Evolutionary conservation across 1,140 invertebrate genomes (phyloP), one percentile per base, ranked within the genome.

Genomic region (Caenorhabditis brenneri): DNA sequence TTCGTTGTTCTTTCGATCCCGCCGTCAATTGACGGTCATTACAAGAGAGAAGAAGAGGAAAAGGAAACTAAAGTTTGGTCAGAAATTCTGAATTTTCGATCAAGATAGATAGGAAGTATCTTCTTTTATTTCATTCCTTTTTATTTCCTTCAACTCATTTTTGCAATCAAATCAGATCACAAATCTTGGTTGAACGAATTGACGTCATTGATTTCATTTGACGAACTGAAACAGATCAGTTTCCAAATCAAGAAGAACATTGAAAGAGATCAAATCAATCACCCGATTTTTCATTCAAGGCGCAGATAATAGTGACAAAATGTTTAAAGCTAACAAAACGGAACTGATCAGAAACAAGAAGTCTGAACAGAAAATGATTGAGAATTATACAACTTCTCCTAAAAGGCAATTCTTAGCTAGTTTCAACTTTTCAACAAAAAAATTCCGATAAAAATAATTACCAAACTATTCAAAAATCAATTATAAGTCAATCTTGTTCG

Each of bases 231-330:
- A 12, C 65, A 74, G 65, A 74, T 74, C 65, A 74, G 10, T 24
- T 42, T 31, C 1, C 65, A 22, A 33, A 42, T 74, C 27, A 31
- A 74, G 22, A 74, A 24, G 65, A 74, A 42, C 33, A n/a, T 2
- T 16, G 19, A n/a, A 36, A 65, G 10, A 33, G 58, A 65, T 36
- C 29, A 65, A 65, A 65, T 24, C 5, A 74, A 74, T 46, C 65
- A 74, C 65, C 33, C 65, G 65, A 42, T 42, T 3, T 74, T 74
- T 81, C 53, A 81, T 53, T 81, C 80, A 60, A 29, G 33, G 27
- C 49, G 79, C 22, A 48, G 27, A 80, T 79, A 27, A 65, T 7
- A 65, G 22, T 27, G 15, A 4, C 2, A 74, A 12, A 74, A 24
- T 74, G 36, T 42, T 74, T 74, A 74, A 74, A 74, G 65, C 65